A percentile compares a stretch with the other conserved stretches of the same genome.
These are phyloP conservation scores for Brassicogethes aeneus DNA, from an alignment of 2,888 invertebrate genomes.

Conservation along the genomic window DNA sequence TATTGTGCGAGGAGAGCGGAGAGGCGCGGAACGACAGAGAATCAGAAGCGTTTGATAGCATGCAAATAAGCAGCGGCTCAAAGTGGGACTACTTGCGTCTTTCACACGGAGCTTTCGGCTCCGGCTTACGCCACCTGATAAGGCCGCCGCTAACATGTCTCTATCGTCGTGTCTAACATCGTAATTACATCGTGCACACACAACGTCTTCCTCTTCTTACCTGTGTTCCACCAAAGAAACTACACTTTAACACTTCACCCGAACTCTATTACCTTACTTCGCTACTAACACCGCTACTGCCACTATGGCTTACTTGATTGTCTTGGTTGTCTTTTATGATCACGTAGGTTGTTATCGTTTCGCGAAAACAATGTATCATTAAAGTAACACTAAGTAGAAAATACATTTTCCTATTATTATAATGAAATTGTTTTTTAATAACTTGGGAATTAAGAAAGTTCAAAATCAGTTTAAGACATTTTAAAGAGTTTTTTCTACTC, in stretches of 20 bases:
- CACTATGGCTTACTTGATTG: too few relatives aligned
- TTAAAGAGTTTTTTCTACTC: too few relatives aligned
- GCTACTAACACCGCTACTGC: too few relatives aligned
- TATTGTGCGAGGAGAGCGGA: neutral
- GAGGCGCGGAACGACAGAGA: neutral
- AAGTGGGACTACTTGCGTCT: conserved; percentile 30
- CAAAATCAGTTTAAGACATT: too few relatives aligned
- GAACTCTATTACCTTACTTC: neutral
- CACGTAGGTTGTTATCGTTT: too few relatives aligned
- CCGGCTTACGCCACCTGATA: conserved; percentile 33
- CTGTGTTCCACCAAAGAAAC: neutral
- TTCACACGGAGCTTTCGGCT: conserved; percentile 38
- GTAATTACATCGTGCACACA: conserved; percentile 22
- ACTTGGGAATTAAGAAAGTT: too few relatives aligned
- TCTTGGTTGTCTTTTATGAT: neutral
- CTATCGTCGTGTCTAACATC: conserved; percentile 24
- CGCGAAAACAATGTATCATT: too few relatives aligned
- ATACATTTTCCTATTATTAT: too few relatives aligned
- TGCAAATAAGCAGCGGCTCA: conserved; percentile 33
- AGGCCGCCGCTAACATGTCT: conserved; percentile 24
- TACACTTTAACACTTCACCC: conserved; percentile 1
- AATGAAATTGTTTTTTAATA: too few relatives aligned
- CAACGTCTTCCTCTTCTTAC: conserved; percentile 5
- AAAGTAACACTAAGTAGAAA: too few relatives aligned
- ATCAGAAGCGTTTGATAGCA: conserved; percentile 14